phyloP scores from a whole-genome alignment of 1,140 invertebrate species.

The Trigoniulus corallinus region DNA sequence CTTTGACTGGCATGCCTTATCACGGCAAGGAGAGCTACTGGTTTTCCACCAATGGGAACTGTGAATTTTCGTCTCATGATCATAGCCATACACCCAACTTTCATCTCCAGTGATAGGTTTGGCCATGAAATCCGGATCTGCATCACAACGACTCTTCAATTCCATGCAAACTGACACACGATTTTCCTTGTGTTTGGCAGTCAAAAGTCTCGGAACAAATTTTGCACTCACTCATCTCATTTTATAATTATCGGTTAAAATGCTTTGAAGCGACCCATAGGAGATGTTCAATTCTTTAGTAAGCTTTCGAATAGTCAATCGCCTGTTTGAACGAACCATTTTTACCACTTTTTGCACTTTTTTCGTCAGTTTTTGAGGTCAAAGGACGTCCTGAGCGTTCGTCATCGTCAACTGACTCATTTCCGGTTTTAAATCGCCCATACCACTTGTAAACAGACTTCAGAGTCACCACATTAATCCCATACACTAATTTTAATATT shows the following conservation, averaged over 20 bases:
- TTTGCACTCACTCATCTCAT: constrained; percentile 14
- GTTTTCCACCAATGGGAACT: constrained; percentile 8
- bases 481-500: too few relatives aligned
- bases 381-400: constrained; percentile 11
- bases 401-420: constrained; percentile 16
- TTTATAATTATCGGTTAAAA: constrained; percentile 14
- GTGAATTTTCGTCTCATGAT: constrained; percentile 9
- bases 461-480: too few relatives aligned
- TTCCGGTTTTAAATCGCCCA: constrained; percentile 16
- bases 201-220: constrained; percentile 14
- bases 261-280: constrained; percentile 6
- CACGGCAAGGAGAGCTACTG: constrained; percentile 2
- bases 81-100: constrained; percentile 11
- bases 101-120: constrained; percentile 10
- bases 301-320: constrained; percentile 14
- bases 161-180: constrained; percentile 7
- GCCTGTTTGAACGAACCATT: constrained; percentile 11
- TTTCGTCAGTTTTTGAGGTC: constrained; percentile 14
- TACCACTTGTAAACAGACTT: constrained; percentile 17
- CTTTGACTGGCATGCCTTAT: constrained; percentile 6
- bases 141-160: background rate
- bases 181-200: background rate
- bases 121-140: constrained; percentile 4
- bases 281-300: constrained; percentile 7
- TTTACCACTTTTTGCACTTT: constrained; percentile 11